Evolutionary conservation across 1,140 invertebrate genomes (phyloP), one percentile per base, ranked within the genome.

Genomic region (Cotesia glomerata): DNA sequence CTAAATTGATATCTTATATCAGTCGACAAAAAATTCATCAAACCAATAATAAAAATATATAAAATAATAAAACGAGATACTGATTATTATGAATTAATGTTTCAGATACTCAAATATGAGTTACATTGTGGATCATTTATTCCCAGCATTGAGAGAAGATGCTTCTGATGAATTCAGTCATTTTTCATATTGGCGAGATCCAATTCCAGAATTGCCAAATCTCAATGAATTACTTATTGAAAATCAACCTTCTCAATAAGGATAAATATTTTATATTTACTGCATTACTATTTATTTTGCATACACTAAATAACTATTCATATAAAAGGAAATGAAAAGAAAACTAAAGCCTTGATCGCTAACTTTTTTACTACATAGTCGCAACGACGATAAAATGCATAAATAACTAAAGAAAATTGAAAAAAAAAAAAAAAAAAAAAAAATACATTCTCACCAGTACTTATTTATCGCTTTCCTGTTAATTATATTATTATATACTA

Each of bases 101-200:
- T 91, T 7, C 89, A 98, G 96, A 80, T 98, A 98, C 87, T 93
- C 93, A 59, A 94, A 94, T 83, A 94, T 98, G 93, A 95, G 94
- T 74, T 93, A 95, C 86, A 92, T 98, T 71, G 96, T 96, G 54
- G 97, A 98, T 88, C 95, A 98, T 86, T 91, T 98, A 83, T 99
- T 98, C 85, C 97, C 97, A 70, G 90, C 90, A 16, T 89, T 90
- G 73, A 88, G 89, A 58, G 90, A 91, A 76, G 92, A 94, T 70
- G 90, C 90, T 3, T 91, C 91, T 26, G 93, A 92, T 78, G 95
- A 97, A 82, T 98, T 93, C 87, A 96, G 93, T 65, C 92, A 93
- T 76, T 97, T 97, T 80, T 92, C 93, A 71, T 98, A 94, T 85
- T 98, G 97, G 97, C 91, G 95, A 67, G 92, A 95, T 71, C 96